Conservation (phyloP, 2,888 invertebrate genomes). For the Lysandra bellargus region DNA sequence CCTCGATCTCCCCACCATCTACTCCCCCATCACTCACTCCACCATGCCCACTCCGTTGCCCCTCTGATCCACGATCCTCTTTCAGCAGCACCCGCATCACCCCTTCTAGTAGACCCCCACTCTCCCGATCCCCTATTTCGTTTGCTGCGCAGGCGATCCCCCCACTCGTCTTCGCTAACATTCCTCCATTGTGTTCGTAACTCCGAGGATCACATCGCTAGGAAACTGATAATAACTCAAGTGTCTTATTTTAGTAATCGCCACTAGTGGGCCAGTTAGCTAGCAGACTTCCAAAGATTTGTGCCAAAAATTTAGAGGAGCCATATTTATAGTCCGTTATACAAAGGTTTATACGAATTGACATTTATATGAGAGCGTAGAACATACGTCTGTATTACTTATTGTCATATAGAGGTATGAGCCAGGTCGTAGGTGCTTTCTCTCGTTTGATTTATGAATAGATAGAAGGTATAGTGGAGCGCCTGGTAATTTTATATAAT, state of each 20-base stretch:
- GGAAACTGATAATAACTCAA: conserved; percentile 73
- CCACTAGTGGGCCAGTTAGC: conserved; percentile 74
- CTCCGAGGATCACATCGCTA: conserved; percentile 61
- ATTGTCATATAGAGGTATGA: conserved; percentile 71
- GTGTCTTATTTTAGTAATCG: conserved; percentile 79
- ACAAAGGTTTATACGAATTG: conserved; percentile 45
- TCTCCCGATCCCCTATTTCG: conserved; percentile 30
- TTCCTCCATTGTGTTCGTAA: conserved; percentile 62
- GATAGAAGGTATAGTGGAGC: conserved; percentile 64
- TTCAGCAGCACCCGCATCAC: conserved; percentile 75
- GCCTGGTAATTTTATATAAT: conserved; percentile 68
- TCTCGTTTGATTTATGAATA: conserved; percentile 65
- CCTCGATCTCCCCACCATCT: conserved; percentile 86
- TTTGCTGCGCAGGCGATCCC: conserved; percentile 41
- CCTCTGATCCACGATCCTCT: conserved; percentile 77
- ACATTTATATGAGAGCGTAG: conserved; percentile 59
- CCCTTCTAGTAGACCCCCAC: conserved; percentile 56
- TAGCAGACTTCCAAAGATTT: conserved; percentile 74
- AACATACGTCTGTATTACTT: conserved; percentile 63
- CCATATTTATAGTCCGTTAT: conserved; percentile 60
- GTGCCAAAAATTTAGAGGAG: conserved; percentile 67
- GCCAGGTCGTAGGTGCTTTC: conserved; percentile 74
- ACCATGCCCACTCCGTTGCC: conserved; percentile 75
- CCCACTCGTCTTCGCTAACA: conserved; percentile 62
- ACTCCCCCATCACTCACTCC: conserved; percentile 85